Base-by-base conservation (phyloP, 2,888 invertebrate species). In the Nymphalis urticae region DNA sequence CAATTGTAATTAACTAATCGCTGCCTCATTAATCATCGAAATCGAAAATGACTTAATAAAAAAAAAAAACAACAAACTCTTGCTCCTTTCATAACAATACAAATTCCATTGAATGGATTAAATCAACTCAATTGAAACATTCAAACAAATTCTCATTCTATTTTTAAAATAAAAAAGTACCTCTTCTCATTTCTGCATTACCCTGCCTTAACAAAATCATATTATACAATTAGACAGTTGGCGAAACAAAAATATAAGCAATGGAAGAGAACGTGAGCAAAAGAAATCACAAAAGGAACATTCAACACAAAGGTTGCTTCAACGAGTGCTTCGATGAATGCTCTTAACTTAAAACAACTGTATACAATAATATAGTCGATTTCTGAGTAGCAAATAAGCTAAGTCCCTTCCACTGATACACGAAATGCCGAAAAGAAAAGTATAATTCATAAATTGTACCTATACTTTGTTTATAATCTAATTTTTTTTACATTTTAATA, bases 401-500 rank as follows among this genome's bases (percentile, higher is more conserved):
- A 78, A 82, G 81, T 83, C 88, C 86, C 84, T 84, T 88, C 89
- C 89, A 88, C 88, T 86, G 84, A 86, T 82, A 87, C 84, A 86
- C 85, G 84, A 89, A 89, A 91, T 89, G 89, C 89, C 91, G 87
- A 90, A 91, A 89, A 86, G 88, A 91, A 92, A 91, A 92, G 90
- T 91, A 92, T 89, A 90, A 89, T 91, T 90, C 85, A 92, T 92
- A 92, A 92, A 92, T 92, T 92, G 92, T 92, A 92, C 92, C 92
- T 92, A 92, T 91, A 91, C 86, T 91, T 92, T 90, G 89, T 91
- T 90, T 92, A 92, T 90, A 92, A 83, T 86, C 92, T 92, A 92
- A 88, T 91, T 92, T 92, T 92, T 92, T 92, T 92, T 92, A 92
- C 90, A 91, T 92, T 92, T 92, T 92, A 92, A 92, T 92, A 92